Evolutionary conservation across 2,113 vertebrate genomes (phyloP).

Genomic region (Acinonyx jubatus): DNA sequence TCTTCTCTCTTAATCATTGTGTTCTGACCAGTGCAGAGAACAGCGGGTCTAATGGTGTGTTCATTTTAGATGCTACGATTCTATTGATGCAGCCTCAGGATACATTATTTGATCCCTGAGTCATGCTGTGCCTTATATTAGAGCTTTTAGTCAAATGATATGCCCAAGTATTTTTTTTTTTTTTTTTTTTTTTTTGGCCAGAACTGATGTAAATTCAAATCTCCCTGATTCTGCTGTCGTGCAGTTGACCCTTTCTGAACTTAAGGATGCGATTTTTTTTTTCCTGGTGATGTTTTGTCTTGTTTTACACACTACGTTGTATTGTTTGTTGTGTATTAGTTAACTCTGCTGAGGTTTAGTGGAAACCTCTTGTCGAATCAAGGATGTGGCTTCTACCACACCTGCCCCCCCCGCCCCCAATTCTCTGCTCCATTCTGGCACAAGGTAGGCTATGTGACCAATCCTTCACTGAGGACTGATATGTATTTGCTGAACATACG

Average conservation of each 20-base stretch:
- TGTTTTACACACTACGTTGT: not conserved
- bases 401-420: not conserved
- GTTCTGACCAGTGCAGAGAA: constrained; percentile 3
- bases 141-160: not conserved
- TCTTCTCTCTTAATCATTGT: not conserved
- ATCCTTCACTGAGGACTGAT: not conserved
- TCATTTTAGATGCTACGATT: not conserved
- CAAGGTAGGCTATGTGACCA: not conserved
- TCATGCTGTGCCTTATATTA: not conserved
- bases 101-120: not conserved
- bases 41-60: not conserved
- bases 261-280: not conserved
- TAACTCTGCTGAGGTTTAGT: constrained; percentile 39
- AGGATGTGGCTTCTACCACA: not conserved
- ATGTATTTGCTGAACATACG: not conserved
- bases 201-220: not conserved
- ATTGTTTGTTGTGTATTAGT: not conserved
- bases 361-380: constrained; percentile 3
- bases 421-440: not conserved
- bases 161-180: not conserved
- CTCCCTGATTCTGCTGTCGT: not conserved
- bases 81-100: not conserved
- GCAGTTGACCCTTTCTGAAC: not conserved
- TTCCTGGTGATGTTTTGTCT: not conserved
- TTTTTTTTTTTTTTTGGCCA: not conserved